phyloP scores from a whole-genome alignment of 2,888 invertebrate species.

The Agrilus mali region DNA sequence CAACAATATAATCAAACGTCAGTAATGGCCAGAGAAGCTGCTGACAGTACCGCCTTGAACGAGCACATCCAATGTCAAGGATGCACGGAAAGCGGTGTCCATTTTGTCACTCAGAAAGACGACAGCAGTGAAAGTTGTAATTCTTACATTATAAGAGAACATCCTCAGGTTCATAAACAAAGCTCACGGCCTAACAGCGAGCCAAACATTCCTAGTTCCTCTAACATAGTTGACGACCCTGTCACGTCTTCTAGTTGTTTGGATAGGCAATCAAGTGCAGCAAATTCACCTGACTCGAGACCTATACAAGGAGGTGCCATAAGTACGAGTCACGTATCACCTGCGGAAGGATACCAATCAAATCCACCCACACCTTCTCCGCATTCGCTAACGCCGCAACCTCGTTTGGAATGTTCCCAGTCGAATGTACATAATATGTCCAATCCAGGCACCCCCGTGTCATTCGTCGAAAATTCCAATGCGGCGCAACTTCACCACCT shows the following conservation, averaged over 20 bases:
- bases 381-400: conserved; percentile 33
- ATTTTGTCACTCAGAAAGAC: conserved; percentile 21
- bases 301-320: conserved; percentile 78
- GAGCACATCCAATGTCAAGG: conserved; percentile 41
- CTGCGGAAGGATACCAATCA: conserved; percentile 52
- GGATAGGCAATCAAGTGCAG: conserved; percentile 37
- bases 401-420: conserved; percentile 37
- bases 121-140: conserved; percentile 31
- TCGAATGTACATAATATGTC: conserved; percentile 29
- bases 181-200: conserved; percentile 38
- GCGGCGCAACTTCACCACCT: conserved; percentile 3
- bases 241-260: conserved; percentile 57
- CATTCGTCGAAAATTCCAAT: too few relatives aligned
- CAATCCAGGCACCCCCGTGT: conserved; percentile 9
- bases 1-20: conserved; percentile 17
- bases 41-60: conserved; percentile 24
- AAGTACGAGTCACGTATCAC: conserved; percentile 70
- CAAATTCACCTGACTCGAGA: conserved; percentile 45
- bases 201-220: conserved; percentile 42
- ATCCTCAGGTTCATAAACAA: conserved; percentile 6
- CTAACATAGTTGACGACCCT: conserved; percentile 44
- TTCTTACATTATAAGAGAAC: conserved; percentile 32
- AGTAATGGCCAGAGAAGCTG: conserved; percentile 17
- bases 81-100: conserved; percentile 37
- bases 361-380: conserved; percentile 43